Evolutionary conservation across 2,113 vertebrate species (phyloP), one percentile per base, ranked within the genome.

Genomic region (Leucoraja erinaceus): DNA sequence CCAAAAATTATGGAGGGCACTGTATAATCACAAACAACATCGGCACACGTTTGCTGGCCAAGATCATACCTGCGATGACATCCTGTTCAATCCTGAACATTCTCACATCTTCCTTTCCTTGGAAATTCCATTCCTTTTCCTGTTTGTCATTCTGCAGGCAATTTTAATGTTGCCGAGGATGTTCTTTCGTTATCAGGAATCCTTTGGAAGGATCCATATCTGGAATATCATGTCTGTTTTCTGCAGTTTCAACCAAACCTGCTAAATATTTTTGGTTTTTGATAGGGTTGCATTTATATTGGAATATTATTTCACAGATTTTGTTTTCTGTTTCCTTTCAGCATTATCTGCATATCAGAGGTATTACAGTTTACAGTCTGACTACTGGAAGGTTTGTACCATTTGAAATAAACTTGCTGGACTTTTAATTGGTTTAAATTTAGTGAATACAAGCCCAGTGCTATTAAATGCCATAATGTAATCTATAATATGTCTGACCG

Each of bases 331-430:
- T 93, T 74, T 83, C 94, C 83, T 95, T 95, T 78, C 96, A 99
- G 99, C 99, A 97, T 98, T 99, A 98, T 99, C 98, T 96, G 98
- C 98, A 96, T 99, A 99, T 97, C 99, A 99, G 99, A 99, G 98
- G 97, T 99, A 99, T 98, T 99, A 98, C 98, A 98, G 97, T 98
- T 98, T 99, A 98, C 98, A 99, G 95, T 97, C 97, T 95, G 99
- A 99, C 97, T 99, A 99, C 98, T 99, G 99, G 99, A 99, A 98
- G 98, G 98, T 99, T 95, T 97, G 98, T 96, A 93, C 88, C 94
- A 61, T 59, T 72, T 93, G 38, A 75, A 31, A 7, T 18, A 84
- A 66, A 75, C 10, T 93, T 84, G 54, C 5, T 75, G 14, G 1
- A 70, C 54, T 90, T 20, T 93, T 84, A 66, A 70, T 74, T 54